Base-by-base conservation (phyloP, 2,888 invertebrate genomes). In the Mesorhabditis sp. region DNA sequence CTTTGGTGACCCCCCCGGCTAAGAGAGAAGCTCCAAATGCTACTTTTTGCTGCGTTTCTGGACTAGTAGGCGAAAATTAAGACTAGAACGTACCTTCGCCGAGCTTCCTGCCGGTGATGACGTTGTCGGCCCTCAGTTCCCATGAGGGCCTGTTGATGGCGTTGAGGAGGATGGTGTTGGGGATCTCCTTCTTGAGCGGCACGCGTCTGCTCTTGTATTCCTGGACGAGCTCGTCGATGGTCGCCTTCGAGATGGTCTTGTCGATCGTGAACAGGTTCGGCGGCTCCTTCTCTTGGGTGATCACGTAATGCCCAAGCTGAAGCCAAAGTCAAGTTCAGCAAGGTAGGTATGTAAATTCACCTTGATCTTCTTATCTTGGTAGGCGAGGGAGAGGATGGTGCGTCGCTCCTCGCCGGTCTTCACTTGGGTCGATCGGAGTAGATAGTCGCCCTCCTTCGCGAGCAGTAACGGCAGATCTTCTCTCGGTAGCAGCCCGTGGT, bases 81-180 rank as follows among this genome's bases (percentile, higher is more conserved):
- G 28, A 28, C 28, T 28, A 28, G 28, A 28, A 28, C 28, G 28
- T 13, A 43, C 66, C 66, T 6, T 41, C 66, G 2, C 66, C 66
- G 13, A 66, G 44, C n/a, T 44, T 41, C n/a, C 13, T 43, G 43
- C 45, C 45, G n/a, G 44, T 10, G 6, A 5, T 13, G 15, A 66
- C 43, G 13, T 43, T 43, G n/a, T 66, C 66, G 4, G 43, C 44
- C 15, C 7, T 45, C 10, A 66, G 66, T 45, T 66, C 66, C 66
- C 66, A 66, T 4, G 66, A n/a, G 6, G 66, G 44, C 5, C 66
- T 13, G 0, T 28, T 43, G 44, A 66, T 43, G 6, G 66, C 4
- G 5, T 41, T 43, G n/a, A 42, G 43, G 43, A 66, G 43, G 45
- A 43, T 13, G 15, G 42, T 43, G 13, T 66, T 45, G 13, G 41